Conservation (phyloP, 2,797 vertebrate species). For the Lycodopsis pacificus region DNA sequence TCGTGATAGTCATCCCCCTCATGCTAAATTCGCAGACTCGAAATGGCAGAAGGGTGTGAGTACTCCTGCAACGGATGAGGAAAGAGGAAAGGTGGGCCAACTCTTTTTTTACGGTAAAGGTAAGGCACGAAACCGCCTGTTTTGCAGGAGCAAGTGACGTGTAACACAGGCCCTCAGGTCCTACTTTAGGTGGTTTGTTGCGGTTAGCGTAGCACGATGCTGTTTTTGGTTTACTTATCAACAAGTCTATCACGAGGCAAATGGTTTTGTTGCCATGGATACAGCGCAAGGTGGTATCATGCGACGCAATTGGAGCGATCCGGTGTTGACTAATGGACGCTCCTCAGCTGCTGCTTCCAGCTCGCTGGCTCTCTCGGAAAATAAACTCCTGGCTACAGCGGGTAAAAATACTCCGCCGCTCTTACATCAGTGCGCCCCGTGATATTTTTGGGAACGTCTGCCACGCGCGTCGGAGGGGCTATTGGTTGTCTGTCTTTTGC, state of each 20-base stretch:
- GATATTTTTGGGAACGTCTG: constrained; percentile 82
- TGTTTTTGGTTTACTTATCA: too few species aligned
- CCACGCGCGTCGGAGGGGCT: constrained; percentile 60
- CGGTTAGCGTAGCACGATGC: too few species aligned
- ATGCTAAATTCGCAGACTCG: constrained; percentile 14
- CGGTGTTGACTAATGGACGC: constrained; percentile 47
- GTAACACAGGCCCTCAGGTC: background rate
- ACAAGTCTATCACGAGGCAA: background rate
- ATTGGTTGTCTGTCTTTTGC: constrained; percentile 67
- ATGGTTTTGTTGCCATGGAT: constrained; percentile 55
- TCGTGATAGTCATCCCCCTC: constrained; percentile 66
- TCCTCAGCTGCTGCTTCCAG: constrained; percentile 7
- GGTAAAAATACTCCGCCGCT: constrained; percentile 83
- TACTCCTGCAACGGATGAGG: background rate
- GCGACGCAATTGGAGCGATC: constrained; percentile 32
- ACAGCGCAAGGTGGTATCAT: constrained; percentile 30
- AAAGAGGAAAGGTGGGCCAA: background rate
- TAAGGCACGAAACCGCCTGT: too few species aligned
- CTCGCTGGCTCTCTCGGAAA: constrained; percentile 44
- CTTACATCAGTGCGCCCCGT: constrained; percentile 73
- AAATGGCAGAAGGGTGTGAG: background rate
- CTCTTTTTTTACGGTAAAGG: background rate
- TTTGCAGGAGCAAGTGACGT: too few species aligned
- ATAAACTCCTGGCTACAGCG: constrained; percentile 73
- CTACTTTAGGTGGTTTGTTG: background rate